Evolutionary conservation across 2,113 vertebrate genomes (phyloP).

Genomic region (Fulmarus glacialis): DNA sequence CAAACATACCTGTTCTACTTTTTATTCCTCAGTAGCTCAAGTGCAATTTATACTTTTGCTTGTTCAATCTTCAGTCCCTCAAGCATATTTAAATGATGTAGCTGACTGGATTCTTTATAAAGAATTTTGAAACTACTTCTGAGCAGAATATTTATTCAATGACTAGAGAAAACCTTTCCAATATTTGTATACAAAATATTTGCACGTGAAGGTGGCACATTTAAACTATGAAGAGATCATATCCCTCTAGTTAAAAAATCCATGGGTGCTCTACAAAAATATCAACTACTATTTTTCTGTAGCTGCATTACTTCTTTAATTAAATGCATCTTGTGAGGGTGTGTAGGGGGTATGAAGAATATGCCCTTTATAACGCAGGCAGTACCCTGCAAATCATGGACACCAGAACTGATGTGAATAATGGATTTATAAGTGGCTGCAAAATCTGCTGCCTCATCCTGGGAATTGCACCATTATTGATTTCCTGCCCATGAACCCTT

Average conservation of each 20-base stretch:
- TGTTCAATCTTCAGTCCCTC: not conserved
- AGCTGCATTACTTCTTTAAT: not conserved
- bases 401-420: not conserved
- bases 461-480: conserved; percentile 16
- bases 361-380: not conserved
- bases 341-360: not conserved
- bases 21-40: not conserved
- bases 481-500: conserved; percentile 16
- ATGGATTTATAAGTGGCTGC: not conserved
- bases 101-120: not conserved
- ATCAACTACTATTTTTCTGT: not conserved
- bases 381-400: not conserved
- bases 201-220: not conserved
- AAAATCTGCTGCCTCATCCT: conserved; percentile 33
- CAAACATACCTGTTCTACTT: conserved; percentile 3
- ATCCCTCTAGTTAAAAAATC: not conserved
- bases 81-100: conserved; percentile 1
- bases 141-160: not conserved
- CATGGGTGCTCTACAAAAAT: not conserved
- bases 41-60: not conserved
- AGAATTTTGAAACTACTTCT: not conserved
- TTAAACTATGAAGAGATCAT: not conserved
- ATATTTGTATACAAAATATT: not conserved
- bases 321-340: not conserved
- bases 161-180: not conserved